These are phyloP conservation scores for Lepidotrigona ventralis DNA, from an alignment of 1,140 invertebrate genomes.

Conservation along the genomic window DNA sequence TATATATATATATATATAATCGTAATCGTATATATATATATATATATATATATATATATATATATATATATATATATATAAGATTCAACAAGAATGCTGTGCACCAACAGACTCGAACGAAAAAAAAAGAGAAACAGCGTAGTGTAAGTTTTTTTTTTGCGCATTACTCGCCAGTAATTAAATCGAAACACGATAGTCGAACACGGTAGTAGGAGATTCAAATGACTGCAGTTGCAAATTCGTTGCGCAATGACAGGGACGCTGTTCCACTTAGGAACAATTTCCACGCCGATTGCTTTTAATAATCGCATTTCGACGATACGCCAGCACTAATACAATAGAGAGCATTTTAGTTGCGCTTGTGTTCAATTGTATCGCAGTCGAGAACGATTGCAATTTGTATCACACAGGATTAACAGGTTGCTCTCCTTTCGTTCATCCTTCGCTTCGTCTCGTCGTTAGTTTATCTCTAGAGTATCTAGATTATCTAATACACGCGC, in stretches of 20 bases:
- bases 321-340: constrained; percentile 3
- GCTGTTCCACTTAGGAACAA: constrained; percentile 18
- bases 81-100: not conserved
- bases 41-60: not conserved
- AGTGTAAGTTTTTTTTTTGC: not conserved
- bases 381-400: constrained; percentile 13
- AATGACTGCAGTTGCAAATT: not conserved
- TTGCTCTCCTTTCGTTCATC: not conserved
- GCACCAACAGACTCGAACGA: not conserved
- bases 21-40: not conserved
- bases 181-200: not conserved
- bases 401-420: not conserved
- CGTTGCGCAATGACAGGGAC: constrained; percentile 2
- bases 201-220: not conserved
- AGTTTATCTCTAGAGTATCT: not conserved
- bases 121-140: not conserved
- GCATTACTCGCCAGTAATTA: not conserved
- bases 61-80: not conserved
- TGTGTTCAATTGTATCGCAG: not conserved
- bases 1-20: not conserved
- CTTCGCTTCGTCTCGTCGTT: not conserved
- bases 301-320: constrained; percentile 27
- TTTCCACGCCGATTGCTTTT: constrained; percentile 23
- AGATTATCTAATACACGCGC: not conserved
- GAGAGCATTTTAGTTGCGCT: constrained; percentile 5